A percentile compares a stretch with the other conserved stretches of the same genome.
Evolutionary conservation across 2,888 invertebrate genomes (phyloP).

Genomic region (Trichopoda pennipes): DNA sequence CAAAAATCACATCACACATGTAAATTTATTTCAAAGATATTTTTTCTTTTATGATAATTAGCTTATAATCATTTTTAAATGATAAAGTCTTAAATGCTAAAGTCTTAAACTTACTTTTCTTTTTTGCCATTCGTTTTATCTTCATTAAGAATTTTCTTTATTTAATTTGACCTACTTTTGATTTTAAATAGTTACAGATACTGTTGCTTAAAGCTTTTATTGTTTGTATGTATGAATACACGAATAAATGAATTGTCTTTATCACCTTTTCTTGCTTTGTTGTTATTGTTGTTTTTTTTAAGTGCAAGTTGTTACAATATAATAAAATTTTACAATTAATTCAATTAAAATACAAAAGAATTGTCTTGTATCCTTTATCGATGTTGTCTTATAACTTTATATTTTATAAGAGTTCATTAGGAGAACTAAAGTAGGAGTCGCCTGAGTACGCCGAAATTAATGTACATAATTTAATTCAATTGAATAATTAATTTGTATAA

Average conservation of each 20-base stretch:
- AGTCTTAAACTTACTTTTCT: conserved; percentile 24
- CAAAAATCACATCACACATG: no score
- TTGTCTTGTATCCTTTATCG: conserved; percentile 10
- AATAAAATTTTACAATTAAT: conserved; percentile 58
- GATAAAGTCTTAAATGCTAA: no score
- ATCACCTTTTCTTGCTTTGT: neutral
- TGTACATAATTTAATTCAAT: conserved; percentile 42
- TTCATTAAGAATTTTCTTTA: conserved; percentile 61
- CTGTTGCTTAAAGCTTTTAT: conserved; percentile 5
- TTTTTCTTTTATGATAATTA: neutral
- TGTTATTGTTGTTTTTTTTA: neutral
- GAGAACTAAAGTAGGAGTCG: neutral
- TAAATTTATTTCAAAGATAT: neutral
- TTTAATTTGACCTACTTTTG: conserved; percentile 61
- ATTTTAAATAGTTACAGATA: conserved; percentile 5
- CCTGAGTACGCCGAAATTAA: neutral
- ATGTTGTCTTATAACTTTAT: neutral
- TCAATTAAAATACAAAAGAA: conserved; percentile 62
- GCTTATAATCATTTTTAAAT: neutral
- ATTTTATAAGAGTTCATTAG: conserved; percentile 29
- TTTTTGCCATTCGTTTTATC: conserved; percentile 45
- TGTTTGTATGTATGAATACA: conserved; percentile 1
- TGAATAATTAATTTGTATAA: conserved; percentile 38
- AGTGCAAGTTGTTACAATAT: conserved; percentile 38
- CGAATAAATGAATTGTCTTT: conserved; percentile 22